Conservation (phyloP, 2,113 vertebrate species). For the Corapipo altera region DNA sequence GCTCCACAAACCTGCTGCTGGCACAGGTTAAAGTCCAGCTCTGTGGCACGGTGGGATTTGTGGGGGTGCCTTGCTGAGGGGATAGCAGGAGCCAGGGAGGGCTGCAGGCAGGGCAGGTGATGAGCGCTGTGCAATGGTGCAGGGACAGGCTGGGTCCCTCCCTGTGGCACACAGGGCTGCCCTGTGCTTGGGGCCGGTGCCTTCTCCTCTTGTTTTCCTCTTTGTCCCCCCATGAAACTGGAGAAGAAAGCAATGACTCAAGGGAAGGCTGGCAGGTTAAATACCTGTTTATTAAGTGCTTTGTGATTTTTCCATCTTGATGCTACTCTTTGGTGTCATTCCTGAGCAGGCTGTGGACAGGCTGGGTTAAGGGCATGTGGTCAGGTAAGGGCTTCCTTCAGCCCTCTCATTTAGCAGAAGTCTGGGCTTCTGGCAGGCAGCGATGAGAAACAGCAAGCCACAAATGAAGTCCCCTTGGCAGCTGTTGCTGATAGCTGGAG, state of each 20-base stretch:
- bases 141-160: background rate
- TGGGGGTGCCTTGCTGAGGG: background rate
- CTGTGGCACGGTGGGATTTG: accelerated
- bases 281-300: background rate
- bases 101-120: background rate
- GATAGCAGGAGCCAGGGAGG: background rate
- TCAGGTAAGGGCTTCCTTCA: background rate
- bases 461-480: background rate
- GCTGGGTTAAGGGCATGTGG: background rate
- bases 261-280: background rate
- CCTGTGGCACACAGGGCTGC: background rate
- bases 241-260: background rate
- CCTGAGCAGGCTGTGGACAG: background rate
- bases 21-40: background rate
- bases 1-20: background rate
- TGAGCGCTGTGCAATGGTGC: background rate
- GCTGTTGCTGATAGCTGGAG: background rate
- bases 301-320: background rate
- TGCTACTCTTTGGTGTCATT: background rate
- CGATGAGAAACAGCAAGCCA: background rate
- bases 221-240: background rate
- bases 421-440: background rate
- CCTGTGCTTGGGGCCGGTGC: accelerated
- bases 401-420: background rate
- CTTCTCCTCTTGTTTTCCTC: background rate